Evolutionary conservation across 1,140 invertebrate species (phyloP), one percentile per base, ranked within the genome.

Genomic region (Diorhabda carinulata): DNA sequence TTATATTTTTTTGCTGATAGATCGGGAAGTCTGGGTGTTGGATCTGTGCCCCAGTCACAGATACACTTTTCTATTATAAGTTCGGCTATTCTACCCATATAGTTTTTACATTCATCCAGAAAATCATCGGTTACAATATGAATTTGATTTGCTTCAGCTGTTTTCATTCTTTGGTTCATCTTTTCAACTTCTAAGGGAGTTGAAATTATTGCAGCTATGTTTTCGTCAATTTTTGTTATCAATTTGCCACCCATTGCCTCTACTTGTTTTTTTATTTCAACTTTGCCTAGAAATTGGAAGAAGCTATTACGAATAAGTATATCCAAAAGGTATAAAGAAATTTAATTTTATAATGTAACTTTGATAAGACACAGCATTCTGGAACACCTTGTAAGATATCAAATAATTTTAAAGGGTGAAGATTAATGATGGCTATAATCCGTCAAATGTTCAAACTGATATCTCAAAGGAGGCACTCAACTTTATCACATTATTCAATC

Each of bases 41-140:
- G 87, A 82, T 94, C 89, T n/a, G 88, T 87, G 5, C 92, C 93
- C 93, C 93, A 96, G 63, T 87, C 82, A 9, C 89, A 89, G 68
- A 95, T 89, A 68, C 86, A 89, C 77, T 91, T 89, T 74, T 90
- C 86, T 47, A 85, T 86, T 57, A 96, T 89, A 43, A 90, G 77
- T 66, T 89, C 83, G 25, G 86, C 81, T 3, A 90, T 81, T 40
- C 88, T 86, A 6, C 85, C 76, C 40, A 80, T 80, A 69, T 84
- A 86, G 4, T 84, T 79, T 71, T 87, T 85, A 1, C 89, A 88
- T 69, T 86, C 81, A 72, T 94, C 88, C 2, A 98, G 76, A 79
- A 95, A 97, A 59, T 89, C 86, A 77, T 91, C 86, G 43, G 90
- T 84, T 8, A 95, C 86, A 70, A 97, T 89, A 81, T 94, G 92